Percentiles rank a stretch among this genome's conserved stretches.
Conservation (phyloP, 2,113 vertebrate species). For the Semnornis frantzii region DNA sequence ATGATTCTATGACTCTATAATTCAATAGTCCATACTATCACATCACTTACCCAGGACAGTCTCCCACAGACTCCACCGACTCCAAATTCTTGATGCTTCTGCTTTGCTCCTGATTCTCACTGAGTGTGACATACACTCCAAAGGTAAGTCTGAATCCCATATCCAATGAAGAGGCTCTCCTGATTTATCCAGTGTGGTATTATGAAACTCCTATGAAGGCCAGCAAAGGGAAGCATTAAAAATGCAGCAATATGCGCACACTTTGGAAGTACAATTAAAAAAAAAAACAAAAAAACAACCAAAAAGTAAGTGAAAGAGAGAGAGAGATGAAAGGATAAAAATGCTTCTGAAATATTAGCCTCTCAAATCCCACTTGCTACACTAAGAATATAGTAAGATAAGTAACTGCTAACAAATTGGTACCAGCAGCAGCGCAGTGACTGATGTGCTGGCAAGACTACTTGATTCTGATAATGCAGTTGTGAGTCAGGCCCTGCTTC, state of each 20-base stretch:
- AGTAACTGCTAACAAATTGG: not conserved
- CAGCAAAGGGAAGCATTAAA: not conserved
- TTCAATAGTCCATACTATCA: no score
- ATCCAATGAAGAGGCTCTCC: slow-evolving; percentile 54
- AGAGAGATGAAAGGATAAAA: not conserved
- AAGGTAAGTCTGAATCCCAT: slow-evolving; percentile 74
- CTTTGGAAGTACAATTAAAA: not conserved
- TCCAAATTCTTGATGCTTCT: slow-evolving; percentile 37
- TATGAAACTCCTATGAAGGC: slow-evolving; percentile 65
- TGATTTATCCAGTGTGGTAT: slow-evolving; percentile 26
- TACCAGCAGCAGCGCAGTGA: not conserved
- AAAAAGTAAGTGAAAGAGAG: not conserved
- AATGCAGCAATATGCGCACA: not conserved
- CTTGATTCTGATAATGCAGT: not conserved
- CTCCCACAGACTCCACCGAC: slow-evolving; percentile 70
- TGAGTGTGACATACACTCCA: slow-evolving; percentile 72
- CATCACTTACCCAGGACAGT: slow-evolving; percentile 56
- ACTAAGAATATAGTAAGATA: not conserved
- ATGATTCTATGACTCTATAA: no score
- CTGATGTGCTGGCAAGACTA: not conserved
- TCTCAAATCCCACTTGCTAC: not conserved
- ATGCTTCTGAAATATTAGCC: not conserved
- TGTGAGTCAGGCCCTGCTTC: not conserved
- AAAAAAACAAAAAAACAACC: no score
- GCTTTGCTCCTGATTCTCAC: slow-evolving; percentile 68